Conservation (phyloP, 2,797 vertebrate species). For the Syndactyla subalaris region DNA sequence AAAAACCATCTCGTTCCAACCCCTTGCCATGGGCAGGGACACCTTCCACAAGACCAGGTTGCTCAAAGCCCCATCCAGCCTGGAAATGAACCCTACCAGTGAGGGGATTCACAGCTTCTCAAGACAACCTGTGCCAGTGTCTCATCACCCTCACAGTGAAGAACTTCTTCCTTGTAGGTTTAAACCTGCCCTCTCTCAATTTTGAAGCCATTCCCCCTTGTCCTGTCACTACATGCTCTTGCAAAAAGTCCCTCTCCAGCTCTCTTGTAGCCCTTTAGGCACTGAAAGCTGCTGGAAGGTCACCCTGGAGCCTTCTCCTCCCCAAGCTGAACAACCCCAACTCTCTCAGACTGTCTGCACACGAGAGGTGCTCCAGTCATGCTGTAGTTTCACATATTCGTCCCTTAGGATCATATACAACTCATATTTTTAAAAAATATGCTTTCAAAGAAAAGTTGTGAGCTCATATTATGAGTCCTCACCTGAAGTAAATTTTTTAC, state of each 20-base stretch:
- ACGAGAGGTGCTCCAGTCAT: not conserved
- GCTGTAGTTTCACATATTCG: not conserved
- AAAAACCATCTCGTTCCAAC: not conserved
- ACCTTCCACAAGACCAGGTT: fast-evolving
- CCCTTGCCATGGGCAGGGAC: not conserved
- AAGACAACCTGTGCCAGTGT: not conserved
- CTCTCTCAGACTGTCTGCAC: not conserved
- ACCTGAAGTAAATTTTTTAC: conserved; percentile 20
- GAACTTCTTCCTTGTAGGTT: not conserved
- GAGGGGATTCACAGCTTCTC: not conserved
- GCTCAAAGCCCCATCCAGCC: not conserved
- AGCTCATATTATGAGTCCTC: not conserved
- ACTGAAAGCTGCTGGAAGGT: not conserved
- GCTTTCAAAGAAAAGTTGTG: not conserved
- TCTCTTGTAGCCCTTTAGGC: fast-evolving
- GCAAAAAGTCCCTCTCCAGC: not conserved
- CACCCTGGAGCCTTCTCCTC: not conserved
- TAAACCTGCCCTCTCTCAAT: too few relatives aligned
- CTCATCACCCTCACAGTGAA: fast-evolving
- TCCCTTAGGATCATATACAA: not conserved
- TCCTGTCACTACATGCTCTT: not conserved
- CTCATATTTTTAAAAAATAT: not conserved
- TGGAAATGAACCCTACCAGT: not conserved
- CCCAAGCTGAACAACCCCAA: not conserved
- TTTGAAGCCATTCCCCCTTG: not conserved